Base-by-base conservation (phyloP, 2,113 vertebrate species). In the Sylvietta virens region DNA sequence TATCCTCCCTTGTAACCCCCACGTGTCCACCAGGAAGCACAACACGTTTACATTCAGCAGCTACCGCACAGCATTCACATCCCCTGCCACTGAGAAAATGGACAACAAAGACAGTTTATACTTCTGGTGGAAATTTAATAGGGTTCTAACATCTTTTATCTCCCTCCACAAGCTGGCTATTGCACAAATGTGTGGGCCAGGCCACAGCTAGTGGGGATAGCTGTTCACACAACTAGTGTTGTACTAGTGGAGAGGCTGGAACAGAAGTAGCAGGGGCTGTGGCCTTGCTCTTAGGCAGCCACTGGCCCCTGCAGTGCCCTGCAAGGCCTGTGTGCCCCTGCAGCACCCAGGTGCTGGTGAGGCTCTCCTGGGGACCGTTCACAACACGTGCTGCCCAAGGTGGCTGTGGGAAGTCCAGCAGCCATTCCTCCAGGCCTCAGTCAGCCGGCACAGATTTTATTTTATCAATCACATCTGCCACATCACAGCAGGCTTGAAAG, bases 61-160 rank as follows among this genome's bases (percentile, higher is more conserved):
- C 40, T 69, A 40, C 28, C 0, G 0, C 15, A 5, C 0, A 22
- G 26, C 42, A 7, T 66, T 62, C 45, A 60, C 45, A 51, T 53
- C 26, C 14, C 37, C 40, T 67, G 57, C 44, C 45, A 24, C 54
- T 21, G 44, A 47, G n/a, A 65, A 69, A 90, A 81, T 21, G 22
- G 79, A 47, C 21, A 44, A 5, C n/a, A 37, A 15, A 17, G 58
- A 44, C 15, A 47, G 40, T 10, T 67, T 27, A 44, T 47, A 13
- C 9, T 67, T 53, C 58, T 45, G 51, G 33, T 10, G 3, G 48
- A 73, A 67, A 65, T 48, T 12, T 40, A 14, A 14, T 5, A n/a
- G 64, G 19, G 10, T n/a, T 78, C 20, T 42, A 67, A 51, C 21
- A 12, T 3, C 13, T 64, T 30, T 85, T 47, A 35, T 20, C 5